Evolutionary conservation across 2,797 vertebrate genomes (phyloP), one percentile per base, ranked within the genome.

Genomic region (Scomberomorus guttatus): DNA sequence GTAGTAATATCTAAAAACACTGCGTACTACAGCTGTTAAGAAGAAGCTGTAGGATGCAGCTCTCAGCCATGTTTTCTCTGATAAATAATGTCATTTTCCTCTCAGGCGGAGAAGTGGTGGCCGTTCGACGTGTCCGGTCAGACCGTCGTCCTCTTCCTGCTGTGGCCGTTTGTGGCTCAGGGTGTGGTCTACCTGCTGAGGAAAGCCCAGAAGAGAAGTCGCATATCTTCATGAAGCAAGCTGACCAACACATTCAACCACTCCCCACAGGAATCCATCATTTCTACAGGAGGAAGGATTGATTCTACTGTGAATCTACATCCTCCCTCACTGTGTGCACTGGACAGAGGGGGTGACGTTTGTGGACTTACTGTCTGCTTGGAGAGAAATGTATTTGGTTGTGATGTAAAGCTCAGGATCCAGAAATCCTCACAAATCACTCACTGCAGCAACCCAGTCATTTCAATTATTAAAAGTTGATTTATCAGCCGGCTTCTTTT

Each of bases 121-220:
- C 94, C 95, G 0, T 92, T 96, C 37, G 80, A 92, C 0, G 75
- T 94, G 72, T 96, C 96, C 0, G 93, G 89, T 0, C 94, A 69
- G 62, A 96, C 96, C 0, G 67, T 97, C 20, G 80, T 97, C 57
- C 95, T 99, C 87, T 92, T 99, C 72, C 25, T 98, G 75, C 55
- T 98, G 64, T 99, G 98, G 98, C 98, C 98, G 20, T 97, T 98
- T 50, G 39, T 97, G 0, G 96, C 96, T 72, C 97, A 98, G 91
- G 96, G 95, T 87, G 86, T 99, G 72, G 87, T 97, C 66, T 85
- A 90, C 81, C 91, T 95, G 62, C 72, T 96, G 71, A 89, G 68
- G 75, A 91, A 86, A 74, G 85, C 80, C 64, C 92, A 92, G 46
- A 90, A 58, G 84, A 93, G 88, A 57, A 68, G 73, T 20, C 74